These are phyloP conservation scores for Oreochromis spilurus DNA, from an alignment of 2,113 vertebrate genomes.

Conservation along the genomic window DNA sequence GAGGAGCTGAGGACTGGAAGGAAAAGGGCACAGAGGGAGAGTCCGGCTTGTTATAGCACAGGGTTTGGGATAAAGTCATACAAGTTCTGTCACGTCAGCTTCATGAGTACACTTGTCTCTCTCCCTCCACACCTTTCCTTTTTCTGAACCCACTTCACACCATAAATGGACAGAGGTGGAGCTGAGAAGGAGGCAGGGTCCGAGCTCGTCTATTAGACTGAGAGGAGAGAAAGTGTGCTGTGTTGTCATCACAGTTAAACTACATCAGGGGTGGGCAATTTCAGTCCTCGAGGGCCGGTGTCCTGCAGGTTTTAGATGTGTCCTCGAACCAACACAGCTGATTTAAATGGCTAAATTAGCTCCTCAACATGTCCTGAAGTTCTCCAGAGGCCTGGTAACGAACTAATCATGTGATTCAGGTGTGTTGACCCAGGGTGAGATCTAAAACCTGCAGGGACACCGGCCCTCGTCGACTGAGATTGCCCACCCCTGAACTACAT, in stretches of 20 bases:
- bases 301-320: no score
- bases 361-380: no score
- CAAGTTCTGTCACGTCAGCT: background rate
- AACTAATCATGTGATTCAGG: no score
- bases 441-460: no score
- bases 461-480: no score
- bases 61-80: background rate
- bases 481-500: background rate
- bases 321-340: no score
- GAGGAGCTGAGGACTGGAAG: background rate
- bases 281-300: no score
- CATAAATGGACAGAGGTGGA: background rate
- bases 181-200: background rate
- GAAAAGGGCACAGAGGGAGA: background rate
- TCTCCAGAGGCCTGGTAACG: no score
- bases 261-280: background rate
- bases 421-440: no score
- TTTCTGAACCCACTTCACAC: background rate
- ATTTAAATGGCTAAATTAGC: no score
- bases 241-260: background rate
- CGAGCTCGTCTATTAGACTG: background rate
- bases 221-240: background rate
- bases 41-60: background rate
- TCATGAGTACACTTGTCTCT: background rate
- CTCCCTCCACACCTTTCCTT: background rate